phyloP scores from a whole-genome alignment of 2,888 invertebrate species.

The Teleiodes luculella region DNA sequence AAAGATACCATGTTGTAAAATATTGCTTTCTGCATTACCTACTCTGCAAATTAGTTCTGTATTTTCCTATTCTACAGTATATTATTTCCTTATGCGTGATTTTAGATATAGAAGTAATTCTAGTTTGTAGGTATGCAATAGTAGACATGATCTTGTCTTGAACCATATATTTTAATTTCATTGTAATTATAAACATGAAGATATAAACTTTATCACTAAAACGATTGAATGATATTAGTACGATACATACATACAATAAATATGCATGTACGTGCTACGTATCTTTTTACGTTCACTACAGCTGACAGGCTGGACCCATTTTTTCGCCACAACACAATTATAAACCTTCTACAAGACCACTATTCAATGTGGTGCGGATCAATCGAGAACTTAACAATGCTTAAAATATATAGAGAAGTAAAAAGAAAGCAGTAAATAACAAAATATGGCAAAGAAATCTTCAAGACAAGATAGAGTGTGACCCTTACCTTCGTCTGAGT shows the following conservation, averaged over 20 bases:
- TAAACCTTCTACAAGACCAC: not conserved
- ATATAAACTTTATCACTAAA: constrained; percentile 5
- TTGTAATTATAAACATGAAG: too few species aligned
- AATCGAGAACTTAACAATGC: constrained; percentile 31
- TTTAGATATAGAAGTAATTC: too few species aligned
- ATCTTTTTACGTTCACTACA: constrained; percentile 39
- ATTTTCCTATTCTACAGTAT: too few species aligned
- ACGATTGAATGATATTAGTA: constrained; percentile 1
- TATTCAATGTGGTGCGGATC: constrained; percentile 14
- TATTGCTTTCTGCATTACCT: too few species aligned
- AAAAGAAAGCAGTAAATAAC: constrained; percentile 59
- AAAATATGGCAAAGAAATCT: constrained; percentile 72
- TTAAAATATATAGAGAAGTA: constrained; percentile 33
- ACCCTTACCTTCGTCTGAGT: constrained; percentile 57
- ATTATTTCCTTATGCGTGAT: too few species aligned
- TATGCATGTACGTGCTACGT: constrained; percentile 32
- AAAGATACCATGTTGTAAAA: too few species aligned
- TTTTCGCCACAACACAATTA: constrained; percentile 40
- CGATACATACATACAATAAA: constrained; percentile 10
- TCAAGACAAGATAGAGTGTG: constrained; percentile 46
- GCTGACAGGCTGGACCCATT: constrained; percentile 46
- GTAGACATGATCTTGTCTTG: too few species aligned
- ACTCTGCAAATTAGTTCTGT: too few species aligned
- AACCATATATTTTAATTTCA: too few species aligned
- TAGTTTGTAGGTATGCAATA: too few species aligned